A percentile compares a stretch with the other conserved stretches of the same genome.
Evolutionary conservation across 92 coral and sea anemone species (phyloP).

Genomic region (Anthopleura xanthogrammica): DNA sequence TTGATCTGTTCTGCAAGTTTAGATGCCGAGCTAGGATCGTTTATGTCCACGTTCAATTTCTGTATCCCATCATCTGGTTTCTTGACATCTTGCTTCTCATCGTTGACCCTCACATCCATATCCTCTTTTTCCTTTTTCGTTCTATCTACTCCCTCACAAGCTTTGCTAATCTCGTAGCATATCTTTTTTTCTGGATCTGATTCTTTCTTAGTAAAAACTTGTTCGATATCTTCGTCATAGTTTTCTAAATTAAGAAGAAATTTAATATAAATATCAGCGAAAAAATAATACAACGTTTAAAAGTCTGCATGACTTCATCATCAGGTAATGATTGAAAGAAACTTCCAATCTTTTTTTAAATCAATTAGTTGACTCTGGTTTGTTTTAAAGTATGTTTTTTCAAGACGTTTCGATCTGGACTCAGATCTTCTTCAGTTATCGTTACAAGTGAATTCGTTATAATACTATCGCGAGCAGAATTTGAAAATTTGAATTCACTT

Average conservation of each 20-base stretch:
- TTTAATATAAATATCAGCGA: background rate
- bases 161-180: slow-evolving; percentile 84
- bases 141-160: slow-evolving; percentile 98
- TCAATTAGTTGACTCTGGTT: no score
- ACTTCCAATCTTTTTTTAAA: no score
- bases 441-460: no score
- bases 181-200: slow-evolving; percentile 72
- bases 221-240: slow-evolving; percentile 93
- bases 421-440: no score
- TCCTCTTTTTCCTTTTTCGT: slow-evolving; percentile 87
- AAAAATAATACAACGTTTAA: no score
- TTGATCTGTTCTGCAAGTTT: slow-evolving; percentile 87
- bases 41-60: slow-evolving; percentile 81
- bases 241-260: slow-evolving; percentile 50
- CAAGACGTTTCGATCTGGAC: no score
- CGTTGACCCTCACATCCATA: slow-evolving; percentile 75
- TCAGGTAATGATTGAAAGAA: no score
- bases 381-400: no score
- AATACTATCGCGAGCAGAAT: no score
- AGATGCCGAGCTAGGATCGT: slow-evolving; percentile 85
- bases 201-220: slow-evolving; percentile 43
- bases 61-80: slow-evolving; percentile 66
- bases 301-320: no score
- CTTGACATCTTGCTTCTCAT: slow-evolving; percentile 55
- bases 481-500: no score